Base-by-base conservation (phyloP, 2,888 invertebrate species). In the Muschampia staudingeri region DNA sequence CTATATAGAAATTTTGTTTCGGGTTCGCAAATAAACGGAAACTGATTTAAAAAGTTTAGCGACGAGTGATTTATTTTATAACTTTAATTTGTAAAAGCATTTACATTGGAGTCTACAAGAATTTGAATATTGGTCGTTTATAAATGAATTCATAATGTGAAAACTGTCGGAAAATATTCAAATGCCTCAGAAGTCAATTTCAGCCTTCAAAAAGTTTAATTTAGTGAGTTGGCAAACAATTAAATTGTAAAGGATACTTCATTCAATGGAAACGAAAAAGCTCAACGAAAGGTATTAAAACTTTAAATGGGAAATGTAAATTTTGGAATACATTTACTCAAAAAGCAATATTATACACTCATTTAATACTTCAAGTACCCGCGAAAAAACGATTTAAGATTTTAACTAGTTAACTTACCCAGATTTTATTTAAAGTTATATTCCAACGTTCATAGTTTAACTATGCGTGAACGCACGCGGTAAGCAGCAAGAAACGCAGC, bases 401-500 rank as follows among this genome's bases (percentile, higher is more conserved):
- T 67, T 48, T 14, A 77, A 37, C 44, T 76, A 40, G 25, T 52
- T 16, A 56, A 93, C 94, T 94, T 89, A 95, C 94, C 92, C 85
- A 77, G 71, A 48, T 88, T 87, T 89, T 85, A 88, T 83, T 82
- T 48, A 89, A 90, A 91, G 87, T 91, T 92, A 93, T 84, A 90
- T 91, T 85, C 91, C 89, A 91, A 91, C 90, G 89, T 93, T 93
- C 94, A 94, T 94, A 92, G 86, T 91, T 93, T 89, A 87, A 87
- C 89, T 81, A 83, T 71, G 61, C 34, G 25, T 70, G 85, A 88
- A 83, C 85, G 86, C 93, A 93, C 91, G 90, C 88, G 84, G 90
- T 91, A 75, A 73, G 16, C 6, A 34, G 34, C 12, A 80, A 25
- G 25, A 25, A 25, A 25, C 48, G 65, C 65, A 65, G 65, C 65